Base-by-base conservation (phyloP, 1,140 invertebrate genomes). In the Monochamus saltuarius region DNA sequence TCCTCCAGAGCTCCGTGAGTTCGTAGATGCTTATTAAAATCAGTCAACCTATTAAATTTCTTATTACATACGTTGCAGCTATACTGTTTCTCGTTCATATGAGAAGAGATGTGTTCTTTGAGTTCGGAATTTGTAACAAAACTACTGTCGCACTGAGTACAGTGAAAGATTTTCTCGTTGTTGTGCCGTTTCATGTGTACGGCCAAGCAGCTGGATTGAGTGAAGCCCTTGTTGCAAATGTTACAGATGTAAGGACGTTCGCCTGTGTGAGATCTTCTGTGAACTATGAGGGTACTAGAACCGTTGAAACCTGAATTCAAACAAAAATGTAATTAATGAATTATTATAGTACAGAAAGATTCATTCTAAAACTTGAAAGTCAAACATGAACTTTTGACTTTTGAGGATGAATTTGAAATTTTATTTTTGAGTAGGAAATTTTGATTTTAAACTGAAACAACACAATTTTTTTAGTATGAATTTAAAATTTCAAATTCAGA, bases 191-290 rank as follows among this genome's bases (percentile, higher is more conserved):
- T 73, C 56, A 72, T 64, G 54, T 77, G 75, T 1, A 70, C 67
- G 3, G 69, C 67, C 19, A 77, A 64, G 46, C 74, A 74, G 49
- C 74, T 75, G 8, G 74, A 74, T 46, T 77, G 75, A 1, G 73
- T 56, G 43, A 73, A 75, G 35, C 67, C 64, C 53, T 75, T 73
- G 35, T 62, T 59, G 50, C 73, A 75, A 17, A 71, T 61, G 39
- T 55, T 53, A 54, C 73, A 75, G 3, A 68, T 49, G 38, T 73
- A 75, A 4, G 73, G 73, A 35, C 69, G 60, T 67, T 73, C 73
- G 16, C 73, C 73, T 8, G 72, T 75, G 50, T 75, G 73, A 3
- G 70, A 67, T 10, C 71, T 52, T 14, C 65, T 56, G 60, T 75
- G 73, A 0, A 70, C 70, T 22, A 68, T 74, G 16, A 74, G 61